These are phyloP conservation scores for Epizoanthus rinbou DNA, from an alignment of 92 coral and sea anemone species.

Conservation along the genomic window DNA sequence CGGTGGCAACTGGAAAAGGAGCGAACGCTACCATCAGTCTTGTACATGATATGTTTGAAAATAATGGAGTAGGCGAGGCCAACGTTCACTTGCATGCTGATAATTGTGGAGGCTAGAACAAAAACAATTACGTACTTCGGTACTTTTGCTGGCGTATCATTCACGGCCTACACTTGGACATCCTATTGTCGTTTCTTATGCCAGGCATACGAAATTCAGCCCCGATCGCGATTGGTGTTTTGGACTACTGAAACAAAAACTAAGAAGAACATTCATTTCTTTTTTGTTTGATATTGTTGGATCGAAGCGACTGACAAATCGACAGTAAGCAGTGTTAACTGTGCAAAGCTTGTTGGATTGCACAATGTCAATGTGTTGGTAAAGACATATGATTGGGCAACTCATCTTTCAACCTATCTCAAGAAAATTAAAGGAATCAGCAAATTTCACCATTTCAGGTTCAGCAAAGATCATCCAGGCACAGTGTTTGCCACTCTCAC, in stretches of 20 bases:
- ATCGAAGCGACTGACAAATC: constrained; percentile 6
- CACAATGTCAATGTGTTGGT: neutral
- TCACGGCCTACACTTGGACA: constrained; percentile 31
- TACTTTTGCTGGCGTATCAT: constrained; percentile 47
- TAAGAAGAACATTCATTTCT: constrained; percentile 27
- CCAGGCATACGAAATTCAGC: constrained; percentile 45
- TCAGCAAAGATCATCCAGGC: constrained; percentile 10
- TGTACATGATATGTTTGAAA: constrained; percentile 39
- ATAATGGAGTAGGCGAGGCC: constrained; percentile 42
- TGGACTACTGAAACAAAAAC: constrained; percentile 33
- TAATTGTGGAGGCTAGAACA: constrained; percentile 49
- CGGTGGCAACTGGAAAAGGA: constrained; percentile 51
- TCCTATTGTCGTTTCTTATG: constrained; percentile 38
- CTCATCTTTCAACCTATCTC: neutral
- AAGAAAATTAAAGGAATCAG: constrained; percentile 22
- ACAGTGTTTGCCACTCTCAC: constrained; percentile 21
- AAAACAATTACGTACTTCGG: constrained; percentile 43
- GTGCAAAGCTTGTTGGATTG: neutral
- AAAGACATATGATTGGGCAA: neutral
- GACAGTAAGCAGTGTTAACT: neutral
- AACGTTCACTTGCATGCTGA: constrained; percentile 46
- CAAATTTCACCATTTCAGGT: constrained; percentile 29
- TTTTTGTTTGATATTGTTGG: constrained; percentile 35
- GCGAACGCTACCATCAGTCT: constrained; percentile 50
- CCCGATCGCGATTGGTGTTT: constrained; percentile 48